These are phyloP conservation scores for Drosophila pectinifera DNA, from an alignment of 1,140 invertebrate species.

Conservation along the genomic window DNA sequence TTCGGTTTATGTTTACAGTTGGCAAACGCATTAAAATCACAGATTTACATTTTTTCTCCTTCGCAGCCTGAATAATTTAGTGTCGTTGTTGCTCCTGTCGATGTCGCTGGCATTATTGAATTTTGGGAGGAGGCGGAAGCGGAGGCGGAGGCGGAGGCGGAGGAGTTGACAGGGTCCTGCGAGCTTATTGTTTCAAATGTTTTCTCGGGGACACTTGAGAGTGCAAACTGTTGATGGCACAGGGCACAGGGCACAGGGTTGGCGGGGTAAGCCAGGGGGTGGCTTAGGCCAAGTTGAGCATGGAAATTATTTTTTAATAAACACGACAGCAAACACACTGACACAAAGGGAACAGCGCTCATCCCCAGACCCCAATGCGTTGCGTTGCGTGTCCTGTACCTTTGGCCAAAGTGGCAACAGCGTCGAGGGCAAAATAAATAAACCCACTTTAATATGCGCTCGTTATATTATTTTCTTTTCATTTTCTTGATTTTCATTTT, in stretches of 20 bases:
- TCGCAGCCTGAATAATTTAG: slow-evolving; percentile 75
- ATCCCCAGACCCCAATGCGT: slow-evolving; percentile 13
- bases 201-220: slow-evolving; percentile 51
- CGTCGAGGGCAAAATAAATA: slow-evolving; percentile 82
- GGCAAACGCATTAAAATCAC: slow-evolving; percentile 84
- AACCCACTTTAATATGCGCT: slow-evolving; percentile 84
- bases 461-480: slow-evolving; percentile 84
- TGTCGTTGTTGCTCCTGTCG: slow-evolving; percentile 53
- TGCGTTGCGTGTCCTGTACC: slow-evolving; percentile 44
- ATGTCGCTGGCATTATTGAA: slow-evolving; percentile 78
- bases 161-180: slow-evolving; percentile 42
- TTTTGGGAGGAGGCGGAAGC: slow-evolving; percentile 51
- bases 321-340: slow-evolving; percentile 69
- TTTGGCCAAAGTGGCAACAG: slow-evolving; percentile 71
- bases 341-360: slow-evolving; percentile 35
- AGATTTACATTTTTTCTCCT: slow-evolving; percentile 80
- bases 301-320: slow-evolving; percentile 84
- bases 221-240: slow-evolving; percentile 54
- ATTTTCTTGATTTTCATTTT: slow-evolving; percentile 78
- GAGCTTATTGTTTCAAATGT: slow-evolving; percentile 81
- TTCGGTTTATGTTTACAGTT: slow-evolving; percentile 83
- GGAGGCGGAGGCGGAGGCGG: background rate
- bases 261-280: slow-evolving; percentile 5
- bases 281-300: slow-evolving; percentile 73
- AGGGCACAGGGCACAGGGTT: no score